Base-by-base conservation (phyloP, 2,888 invertebrate genomes). In the Pteria penguin region DNA sequence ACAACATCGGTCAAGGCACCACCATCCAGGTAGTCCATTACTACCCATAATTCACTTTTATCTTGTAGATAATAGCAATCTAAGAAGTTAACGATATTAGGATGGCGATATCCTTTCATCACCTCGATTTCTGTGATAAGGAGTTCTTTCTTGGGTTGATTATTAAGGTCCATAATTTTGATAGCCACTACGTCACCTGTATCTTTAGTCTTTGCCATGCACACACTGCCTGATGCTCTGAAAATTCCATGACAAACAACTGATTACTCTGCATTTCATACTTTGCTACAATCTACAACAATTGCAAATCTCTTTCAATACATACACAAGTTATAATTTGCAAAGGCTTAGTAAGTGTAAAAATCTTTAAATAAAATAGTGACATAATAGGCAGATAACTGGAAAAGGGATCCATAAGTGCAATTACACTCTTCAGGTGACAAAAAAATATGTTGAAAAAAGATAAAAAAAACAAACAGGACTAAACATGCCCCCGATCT, bases 1-100 rank as follows among this genome's bases (percentile, higher is more conserved):
- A 98, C 98, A 0, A 99, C 98, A 90, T 98, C 98, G 0, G 99
- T 99, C 62, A 99, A 93, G 8, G 98, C 97, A 0, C 99, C 99
- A 4, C 98, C 92, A 78, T 91, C 91, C 76, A 99, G 94, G 72
- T 97, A 94, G 92, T 98, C 98, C 97, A 98, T 98, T 1, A 98
- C 95, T 0, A 97, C 98, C 98, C 98, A 99, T 4, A 99, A 94
- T 90, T 98, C 97, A 45, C 78, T 76, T 73, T 97, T 96, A 79
- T 95, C 95, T 80, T 96, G 95, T 61, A 97, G 95, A n/a, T 98
- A 94, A 93, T 97, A 98, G 14, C 97, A 96, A 88, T 98, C 97
- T 5, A 98, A 93, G 92, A 97, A 99, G 92, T 99, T 99, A 0
- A 99, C 98, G 85, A 98, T 94, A 93, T 98, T 98, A 88, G 96